Percentiles rank a stretch among this genome's conserved stretches.
Evolutionary conservation across 2,113 vertebrate genomes (phyloP).

Genomic region (Brachypteracias leptosomus): DNA sequence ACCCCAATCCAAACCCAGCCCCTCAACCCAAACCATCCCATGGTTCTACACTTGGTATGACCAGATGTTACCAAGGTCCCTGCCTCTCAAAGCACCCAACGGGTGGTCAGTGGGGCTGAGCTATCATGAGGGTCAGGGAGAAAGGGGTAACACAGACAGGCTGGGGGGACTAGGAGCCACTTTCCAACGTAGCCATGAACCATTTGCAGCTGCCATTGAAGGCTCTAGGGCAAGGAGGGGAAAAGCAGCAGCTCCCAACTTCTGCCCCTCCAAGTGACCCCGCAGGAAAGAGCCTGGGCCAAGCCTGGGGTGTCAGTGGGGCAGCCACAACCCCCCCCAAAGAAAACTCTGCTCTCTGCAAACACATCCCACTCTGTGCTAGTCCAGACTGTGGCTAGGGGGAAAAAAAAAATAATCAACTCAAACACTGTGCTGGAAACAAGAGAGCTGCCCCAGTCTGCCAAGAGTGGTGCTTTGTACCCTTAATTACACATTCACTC

Average conservation of each 20-base stretch:
- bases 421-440: not conserved
- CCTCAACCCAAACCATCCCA: not conserved
- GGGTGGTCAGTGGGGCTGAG: not conserved
- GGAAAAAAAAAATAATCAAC: not conserved
- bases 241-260: not conserved
- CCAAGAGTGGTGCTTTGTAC: constrained; percentile 10
- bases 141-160: not conserved
- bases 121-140: not conserved
- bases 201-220: not conserved
- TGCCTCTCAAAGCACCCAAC: not conserved
- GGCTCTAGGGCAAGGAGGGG: not conserved
- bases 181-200: not conserved
- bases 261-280: not conserved
- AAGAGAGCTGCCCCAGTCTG: constrained; percentile 10
- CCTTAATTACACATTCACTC: constrained; percentile 27
- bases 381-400: not conserved
- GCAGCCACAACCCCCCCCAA: not conserved
- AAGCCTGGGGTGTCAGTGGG: not conserved
- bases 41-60: not conserved
- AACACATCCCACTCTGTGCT: not conserved
- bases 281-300: not conserved
- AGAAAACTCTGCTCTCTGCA: not conserved
- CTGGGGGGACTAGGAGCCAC: not conserved
- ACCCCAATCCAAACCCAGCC: too few species aligned
- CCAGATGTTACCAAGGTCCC: too few species aligned